Conservation (phyloP, 2,888 invertebrate species). For the Zelleria hepariella region DNA sequence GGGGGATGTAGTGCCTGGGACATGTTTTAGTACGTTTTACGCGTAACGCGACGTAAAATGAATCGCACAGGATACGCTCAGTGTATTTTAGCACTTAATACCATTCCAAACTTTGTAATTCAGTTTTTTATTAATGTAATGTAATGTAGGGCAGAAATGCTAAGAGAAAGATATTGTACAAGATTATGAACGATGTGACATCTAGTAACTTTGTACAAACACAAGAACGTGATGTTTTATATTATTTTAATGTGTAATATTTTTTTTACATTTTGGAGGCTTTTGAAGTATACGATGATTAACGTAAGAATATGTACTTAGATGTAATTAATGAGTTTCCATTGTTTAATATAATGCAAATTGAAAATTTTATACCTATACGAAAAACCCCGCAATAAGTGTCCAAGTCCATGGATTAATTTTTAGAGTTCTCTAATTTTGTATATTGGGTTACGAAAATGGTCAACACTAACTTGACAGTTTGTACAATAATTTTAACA, state of each 20-base stretch:
- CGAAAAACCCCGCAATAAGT: too few relatives aligned
- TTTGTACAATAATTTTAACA: neutral
- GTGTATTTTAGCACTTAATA: neutral
- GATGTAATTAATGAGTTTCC: constrained; percentile 65
- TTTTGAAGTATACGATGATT: constrained; percentile 66
- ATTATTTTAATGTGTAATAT: constrained; percentile 35
- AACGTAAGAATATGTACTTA: constrained; percentile 69
- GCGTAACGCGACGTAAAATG: too few relatives aligned
- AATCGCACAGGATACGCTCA: too few relatives aligned
- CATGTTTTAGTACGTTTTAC: too few relatives aligned
- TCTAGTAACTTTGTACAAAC: constrained; percentile 24
- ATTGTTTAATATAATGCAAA: constrained; percentile 23
- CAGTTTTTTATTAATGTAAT: too few relatives aligned
- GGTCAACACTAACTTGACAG: neutral
- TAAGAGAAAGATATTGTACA: neutral
- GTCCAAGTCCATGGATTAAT: neutral
- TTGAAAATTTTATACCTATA: too few relatives aligned
- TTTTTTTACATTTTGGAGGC: constrained; percentile 61
- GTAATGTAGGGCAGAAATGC: neutral
- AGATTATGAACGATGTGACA: neutral
- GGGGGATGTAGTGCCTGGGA: too few relatives aligned
- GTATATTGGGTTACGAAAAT: neutral
- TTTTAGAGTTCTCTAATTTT: neutral
- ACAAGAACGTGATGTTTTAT: constrained; percentile 37
- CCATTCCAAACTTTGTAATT: neutral